Conservation (phyloP, 2,888 invertebrate genomes). For the Platycheirus albimanus region DNA sequence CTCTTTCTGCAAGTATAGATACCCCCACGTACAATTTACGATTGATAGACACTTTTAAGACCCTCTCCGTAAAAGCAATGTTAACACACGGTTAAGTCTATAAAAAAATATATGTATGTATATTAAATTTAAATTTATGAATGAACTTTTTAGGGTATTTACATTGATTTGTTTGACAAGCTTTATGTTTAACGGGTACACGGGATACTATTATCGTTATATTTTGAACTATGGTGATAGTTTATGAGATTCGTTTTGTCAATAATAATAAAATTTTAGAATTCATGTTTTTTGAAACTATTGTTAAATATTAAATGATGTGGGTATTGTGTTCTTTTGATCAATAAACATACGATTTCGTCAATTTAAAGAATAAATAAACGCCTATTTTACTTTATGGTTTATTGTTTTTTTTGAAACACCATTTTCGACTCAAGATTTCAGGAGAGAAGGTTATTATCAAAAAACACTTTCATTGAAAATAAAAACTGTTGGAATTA, state of each 20-base stretch:
- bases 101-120: slow-evolving; percentile 41
- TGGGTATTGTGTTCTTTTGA: neutral
- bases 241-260: slow-evolving; percentile 23
- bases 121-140: slow-evolving; percentile 49
- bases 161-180: slow-evolving; percentile 52
- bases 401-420: neutral
- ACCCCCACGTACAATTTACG: slow-evolving; percentile 44
- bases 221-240: neutral
- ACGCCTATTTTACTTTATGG: neutral
- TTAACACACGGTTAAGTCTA: slow-evolving; percentile 37
- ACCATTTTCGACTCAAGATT: too few species aligned
- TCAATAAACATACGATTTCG: neutral
- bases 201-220: slow-evolving; percentile 9
- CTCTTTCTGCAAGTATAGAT: slow-evolving; percentile 36
- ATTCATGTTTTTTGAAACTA: neutral
- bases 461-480: too few species aligned
- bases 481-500: too few species aligned
- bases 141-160: slow-evolving; percentile 41
- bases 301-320: neutral
- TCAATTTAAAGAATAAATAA: neutral
- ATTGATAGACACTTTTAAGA: slow-evolving; percentile 43
- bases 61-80: slow-evolving; percentile 39
- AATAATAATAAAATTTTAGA: neutral
- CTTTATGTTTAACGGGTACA: slow-evolving; percentile 2
- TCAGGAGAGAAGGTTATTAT: too few species aligned